These are phyloP conservation scores for Cristatella mucedo DNA, from an alignment of 2,888 invertebrate genomes.

Conservation along the genomic window DNA sequence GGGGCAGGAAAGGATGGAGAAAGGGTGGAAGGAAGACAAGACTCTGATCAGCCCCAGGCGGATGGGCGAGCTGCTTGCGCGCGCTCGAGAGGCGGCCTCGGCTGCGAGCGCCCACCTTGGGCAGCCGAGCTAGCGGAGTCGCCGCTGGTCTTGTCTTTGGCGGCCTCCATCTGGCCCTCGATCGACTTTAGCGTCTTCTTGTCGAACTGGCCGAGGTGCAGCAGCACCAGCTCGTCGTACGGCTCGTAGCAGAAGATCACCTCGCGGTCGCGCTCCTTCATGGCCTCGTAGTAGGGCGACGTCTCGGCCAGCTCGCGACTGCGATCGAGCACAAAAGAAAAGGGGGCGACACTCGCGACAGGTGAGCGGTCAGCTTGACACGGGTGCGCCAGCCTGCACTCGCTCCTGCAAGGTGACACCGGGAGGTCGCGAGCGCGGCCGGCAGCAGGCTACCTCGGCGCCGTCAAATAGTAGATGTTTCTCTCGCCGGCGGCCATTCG, in stretches of 20 bases:
- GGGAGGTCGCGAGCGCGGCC: not conserved
- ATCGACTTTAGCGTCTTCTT: slow-evolving; percentile 63
- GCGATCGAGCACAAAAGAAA: slow-evolving; percentile 23
- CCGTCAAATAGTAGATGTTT: slow-evolving; percentile 77
- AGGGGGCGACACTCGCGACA: not conserved
- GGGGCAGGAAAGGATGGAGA: no score
- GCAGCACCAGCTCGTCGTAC: slow-evolving; percentile 84
- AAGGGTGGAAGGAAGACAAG: no score
- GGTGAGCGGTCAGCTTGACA: not conserved
- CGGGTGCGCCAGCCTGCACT: not conserved
- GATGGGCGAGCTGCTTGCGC: no score
- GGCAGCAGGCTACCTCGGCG: slow-evolving; percentile 54
- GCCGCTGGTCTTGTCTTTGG: no score
- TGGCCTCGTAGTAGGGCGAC: slow-evolving; percentile 83
- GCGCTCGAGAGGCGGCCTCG: no score
- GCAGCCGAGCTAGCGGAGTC: no score
- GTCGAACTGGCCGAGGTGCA: slow-evolving; percentile 70
- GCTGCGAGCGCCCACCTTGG: no score
- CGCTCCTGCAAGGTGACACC: not conserved
- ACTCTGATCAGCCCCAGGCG: no score
- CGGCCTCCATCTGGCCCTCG: slow-evolving; percentile 76
- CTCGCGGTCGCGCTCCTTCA: slow-evolving; percentile 70
- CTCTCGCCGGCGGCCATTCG: slow-evolving; percentile 62
- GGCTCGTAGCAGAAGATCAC: slow-evolving; percentile 88
- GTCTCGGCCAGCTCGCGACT: slow-evolving; percentile 79